Conservation (phyloP, 2,113 vertebrate species). For the Nematolebias whitei region DNA sequence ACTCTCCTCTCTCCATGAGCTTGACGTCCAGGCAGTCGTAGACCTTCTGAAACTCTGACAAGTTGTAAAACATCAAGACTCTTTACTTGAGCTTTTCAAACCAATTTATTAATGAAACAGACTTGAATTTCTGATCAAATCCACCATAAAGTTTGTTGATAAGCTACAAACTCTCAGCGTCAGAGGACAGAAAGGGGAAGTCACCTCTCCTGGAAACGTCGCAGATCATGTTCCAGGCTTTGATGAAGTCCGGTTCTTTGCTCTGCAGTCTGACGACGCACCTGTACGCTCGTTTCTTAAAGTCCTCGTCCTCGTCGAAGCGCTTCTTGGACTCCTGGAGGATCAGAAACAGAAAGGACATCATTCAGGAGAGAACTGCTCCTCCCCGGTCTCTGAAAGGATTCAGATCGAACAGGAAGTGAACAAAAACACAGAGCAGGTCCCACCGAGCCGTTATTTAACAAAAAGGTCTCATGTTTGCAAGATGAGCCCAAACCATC, state of each 20-base stretch:
- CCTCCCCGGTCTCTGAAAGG: too few relatives aligned
- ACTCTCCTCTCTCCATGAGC: constrained; percentile 91
- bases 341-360: neutral
- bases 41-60: constrained; percentile 94
- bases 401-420: too few relatives aligned
- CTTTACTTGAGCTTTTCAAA: too few relatives aligned
- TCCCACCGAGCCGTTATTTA: too few relatives aligned
- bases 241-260: constrained; percentile 90
- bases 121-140: too few relatives aligned
- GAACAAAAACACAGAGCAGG: too few relatives aligned
- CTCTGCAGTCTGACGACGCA: constrained; percentile 95
- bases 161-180: too few relatives aligned
- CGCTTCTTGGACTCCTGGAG: constrained; percentile 92
- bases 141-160: too few relatives aligned
- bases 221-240: constrained; percentile 95
- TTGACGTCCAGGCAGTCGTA: constrained; percentile 88
- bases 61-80: neutral
- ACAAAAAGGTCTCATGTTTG: too few relatives aligned
- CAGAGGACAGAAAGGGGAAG: neutral
- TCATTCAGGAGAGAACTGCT: too few relatives aligned
- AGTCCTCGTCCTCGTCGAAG: constrained; percentile 94
- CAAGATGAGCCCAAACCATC: too few relatives aligned
- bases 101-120: too few relatives aligned
- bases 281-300: constrained; percentile 93
- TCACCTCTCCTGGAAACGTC: constrained; percentile 92